A percentile compares a stretch with the other conserved stretches of the same genome.
Evolutionary conservation across 2,888 invertebrate species (phyloP).

Genomic region (Lasioglossum marginatum): DNA sequence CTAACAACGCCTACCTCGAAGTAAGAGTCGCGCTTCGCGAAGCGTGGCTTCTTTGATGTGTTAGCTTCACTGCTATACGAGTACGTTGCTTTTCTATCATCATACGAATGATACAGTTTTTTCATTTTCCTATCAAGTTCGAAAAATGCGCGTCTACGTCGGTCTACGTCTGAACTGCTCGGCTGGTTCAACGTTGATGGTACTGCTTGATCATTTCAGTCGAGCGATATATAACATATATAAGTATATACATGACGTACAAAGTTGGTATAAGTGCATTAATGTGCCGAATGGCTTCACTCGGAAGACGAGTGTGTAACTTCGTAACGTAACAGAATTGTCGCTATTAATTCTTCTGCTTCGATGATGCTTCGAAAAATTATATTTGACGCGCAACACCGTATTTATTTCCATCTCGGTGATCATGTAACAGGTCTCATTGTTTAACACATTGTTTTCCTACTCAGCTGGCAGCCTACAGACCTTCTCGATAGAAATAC

Average conservation of each 20-base stretch:
- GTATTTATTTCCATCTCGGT: not conserved
- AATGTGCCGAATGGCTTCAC: slow-evolving; percentile 53
- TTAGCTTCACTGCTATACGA: not conserved
- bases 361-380: not conserved
- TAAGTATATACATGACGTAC: not conserved
- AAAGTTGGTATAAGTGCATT: slow-evolving; percentile 54
- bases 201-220: slow-evolving; percentile 42
- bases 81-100: not conserved
- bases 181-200: slow-evolving; percentile 30
- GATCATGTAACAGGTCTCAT: not conserved
- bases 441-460: not conserved
- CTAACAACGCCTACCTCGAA: not conserved
- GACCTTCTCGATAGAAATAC: not conserved
- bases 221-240: not conserved
- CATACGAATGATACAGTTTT: not conserved
- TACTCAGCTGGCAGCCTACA: not conserved
- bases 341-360: slow-evolving; percentile 32
- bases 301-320: slow-evolving; percentile 53
- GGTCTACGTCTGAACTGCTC: slow-evolving; percentile 23
- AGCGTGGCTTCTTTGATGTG: not conserved
- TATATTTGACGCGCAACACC: not conserved
- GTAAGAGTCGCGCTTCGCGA: slow-evolving; percentile 1
- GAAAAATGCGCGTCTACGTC: slow-evolving; percentile 1
- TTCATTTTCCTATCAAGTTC: too few relatives aligned
- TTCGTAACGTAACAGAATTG: slow-evolving; percentile 52